Base-by-base conservation (phyloP, 2,797 vertebrate genomes). In the Pteropus rufus region DNA sequence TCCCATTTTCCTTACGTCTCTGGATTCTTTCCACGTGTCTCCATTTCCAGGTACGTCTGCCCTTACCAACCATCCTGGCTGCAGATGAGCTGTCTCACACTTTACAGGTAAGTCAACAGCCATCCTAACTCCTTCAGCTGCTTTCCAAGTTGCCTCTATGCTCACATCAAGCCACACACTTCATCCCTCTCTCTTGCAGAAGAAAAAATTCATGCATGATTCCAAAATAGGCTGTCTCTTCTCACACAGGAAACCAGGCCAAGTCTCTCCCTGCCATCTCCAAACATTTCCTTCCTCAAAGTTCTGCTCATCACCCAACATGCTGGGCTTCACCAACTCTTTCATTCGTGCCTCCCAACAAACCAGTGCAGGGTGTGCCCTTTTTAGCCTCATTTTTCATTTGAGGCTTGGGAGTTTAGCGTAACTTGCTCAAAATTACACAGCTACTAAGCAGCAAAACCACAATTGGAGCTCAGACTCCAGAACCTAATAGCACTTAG, bases 1-100 rank as follows among this genome's bases (percentile, higher is more conserved):
- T 69, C 6, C n/a, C 41, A 15, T 64, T 73, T 44, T 83, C 44
- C 34, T 79, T 46, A 24, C 0, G 29, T 19, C 44, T 56, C 31
- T 12, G 3, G 0, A 5, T 64, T 31, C 44, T 23, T 5, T 26
- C 16, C 46, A 75, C 0, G 0, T 19, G 4, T 23, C 65, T 60
- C 36, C 5, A 34, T 60, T 9, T 49, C 16, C 1, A 1, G 24
- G 39, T 18, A 46, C 31, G 16, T 8, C 44, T 52, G 8, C 15
- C 16, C n/a, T 84, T 56, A 29, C 69, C 58, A 83, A 34, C 9
- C 12, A 36, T 10, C 2, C 23, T 46, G 23, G 52, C 26, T 56
- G 10, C 83, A 41, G 54, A 84, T 3, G 5, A 44, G 49, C 44
- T 58, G 29, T 56, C 44, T 3, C 3, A 2, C 10, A 49, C 60